Conservation (phyloP, 2,888 invertebrate genomes). For the Agonopterix subpropinquella region DNA sequence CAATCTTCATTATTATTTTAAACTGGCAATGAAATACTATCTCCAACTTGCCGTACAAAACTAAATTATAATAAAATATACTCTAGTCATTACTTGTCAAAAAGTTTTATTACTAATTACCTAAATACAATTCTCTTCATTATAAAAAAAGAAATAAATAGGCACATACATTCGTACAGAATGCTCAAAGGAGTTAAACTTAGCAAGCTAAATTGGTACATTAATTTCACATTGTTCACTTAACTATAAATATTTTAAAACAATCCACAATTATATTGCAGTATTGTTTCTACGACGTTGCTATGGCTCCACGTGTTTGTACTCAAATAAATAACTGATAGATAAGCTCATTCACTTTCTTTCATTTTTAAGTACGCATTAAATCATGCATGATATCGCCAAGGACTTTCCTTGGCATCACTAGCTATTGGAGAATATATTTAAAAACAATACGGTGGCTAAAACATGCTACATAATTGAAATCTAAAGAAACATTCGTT, state of each 20-base stretch:
- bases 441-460: neutral
- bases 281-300: constrained; percentile 48
- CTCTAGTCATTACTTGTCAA: constrained; percentile 57
- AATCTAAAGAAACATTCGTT: too few species aligned
- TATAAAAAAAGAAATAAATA: constrained; percentile 66
- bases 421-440: neutral
- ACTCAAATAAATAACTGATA: neutral
- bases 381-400: neutral
- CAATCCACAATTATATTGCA: constrained; percentile 64
- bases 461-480: too few species aligned
- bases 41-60: constrained; percentile 27
- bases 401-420: neutral
- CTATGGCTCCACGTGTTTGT: constrained; percentile 58
- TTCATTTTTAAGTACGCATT: constrained; percentile 1
- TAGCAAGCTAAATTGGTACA: constrained; percentile 46
- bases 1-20: constrained; percentile 15
- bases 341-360: neutral
- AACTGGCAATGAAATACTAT: constrained; percentile 30
- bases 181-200: constrained; percentile 48
- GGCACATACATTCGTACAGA: constrained; percentile 65
- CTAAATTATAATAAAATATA: constrained; percentile 38
- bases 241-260: constrained; percentile 39
- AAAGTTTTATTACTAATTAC: constrained; percentile 37
- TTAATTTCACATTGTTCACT: constrained; percentile 48
- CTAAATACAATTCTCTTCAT: constrained; percentile 54